Evolutionary conservation across 2,888 invertebrate species (phyloP).

Genomic region (Drosophila buzzatii): DNA sequence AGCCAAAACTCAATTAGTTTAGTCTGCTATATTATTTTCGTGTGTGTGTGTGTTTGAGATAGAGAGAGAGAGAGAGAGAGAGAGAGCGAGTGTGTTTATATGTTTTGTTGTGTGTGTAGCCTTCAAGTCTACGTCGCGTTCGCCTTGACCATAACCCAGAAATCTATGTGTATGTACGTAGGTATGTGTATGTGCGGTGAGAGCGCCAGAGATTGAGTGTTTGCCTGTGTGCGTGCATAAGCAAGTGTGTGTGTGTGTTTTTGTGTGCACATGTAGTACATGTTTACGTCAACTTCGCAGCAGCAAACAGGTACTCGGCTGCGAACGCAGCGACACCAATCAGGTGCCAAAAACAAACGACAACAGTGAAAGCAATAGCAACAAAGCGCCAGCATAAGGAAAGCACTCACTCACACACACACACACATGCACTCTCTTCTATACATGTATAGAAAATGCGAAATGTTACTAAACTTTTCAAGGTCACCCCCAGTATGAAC

Average conservation of each 20-base stretch:
- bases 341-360: constrained; percentile 59
- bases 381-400: constrained; percentile 42
- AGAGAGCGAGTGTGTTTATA: not conserved
- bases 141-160: constrained; percentile 78
- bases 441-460: constrained; percentile 41
- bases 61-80: not conserved
- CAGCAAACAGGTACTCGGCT: constrained; percentile 48
- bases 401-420: constrained; percentile 18
- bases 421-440: not conserved
- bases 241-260: not conserved
- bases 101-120: constrained; percentile 52
- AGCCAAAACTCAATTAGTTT: constrained; percentile 40
- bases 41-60: constrained; percentile 17
- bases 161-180: constrained; percentile 42
- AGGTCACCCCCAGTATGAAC: constrained; percentile 80
- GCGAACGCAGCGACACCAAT: constrained; percentile 28
- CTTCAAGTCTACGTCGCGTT: constrained; percentile 65
- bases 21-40: not conserved
- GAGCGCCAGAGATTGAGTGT: constrained; percentile 27
- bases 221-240: not conserved
- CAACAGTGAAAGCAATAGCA: constrained; percentile 45
- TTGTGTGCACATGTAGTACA: not conserved
- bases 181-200: not conserved
- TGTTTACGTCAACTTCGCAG: constrained; percentile 50
- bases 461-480: constrained; percentile 82